Conservation (phyloP, 2,888 invertebrate species). For the Dolichomitus sp. region DNA sequence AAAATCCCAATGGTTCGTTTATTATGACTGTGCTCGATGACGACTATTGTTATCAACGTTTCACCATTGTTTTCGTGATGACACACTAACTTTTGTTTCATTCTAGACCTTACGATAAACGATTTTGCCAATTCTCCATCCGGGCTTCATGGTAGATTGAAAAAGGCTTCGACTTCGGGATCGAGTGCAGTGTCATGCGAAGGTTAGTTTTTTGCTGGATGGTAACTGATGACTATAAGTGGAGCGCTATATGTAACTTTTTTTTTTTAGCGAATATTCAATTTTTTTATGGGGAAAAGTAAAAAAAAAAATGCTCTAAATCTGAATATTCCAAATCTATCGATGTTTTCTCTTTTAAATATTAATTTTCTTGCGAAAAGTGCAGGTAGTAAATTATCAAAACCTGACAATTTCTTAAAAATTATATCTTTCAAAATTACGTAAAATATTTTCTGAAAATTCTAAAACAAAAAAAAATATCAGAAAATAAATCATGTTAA, state of each 20-base stretch:
- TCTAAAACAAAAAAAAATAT: too few relatives aligned
- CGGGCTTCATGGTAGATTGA: constrained; percentile 80
- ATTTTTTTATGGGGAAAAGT: too few relatives aligned
- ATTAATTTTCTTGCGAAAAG: too few relatives aligned
- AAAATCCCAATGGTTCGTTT: constrained; percentile 56
- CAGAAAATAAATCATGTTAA: too few relatives aligned
- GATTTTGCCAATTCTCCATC: constrained; percentile 89
- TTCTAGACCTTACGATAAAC: constrained; percentile 89
- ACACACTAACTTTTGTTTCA: not conserved
- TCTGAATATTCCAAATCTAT: too few relatives aligned
- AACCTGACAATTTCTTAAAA: too few relatives aligned
- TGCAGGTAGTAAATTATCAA: too few relatives aligned
- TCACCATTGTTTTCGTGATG: not conserved
- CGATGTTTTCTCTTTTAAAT: too few relatives aligned
- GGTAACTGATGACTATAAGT: not conserved
- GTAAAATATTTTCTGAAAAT: too few relatives aligned
- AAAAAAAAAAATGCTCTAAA: too few relatives aligned
- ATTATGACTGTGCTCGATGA: not conserved
- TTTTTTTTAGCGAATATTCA: not conserved
- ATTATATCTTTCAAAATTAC: too few relatives aligned
- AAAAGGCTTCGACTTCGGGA: constrained; percentile 76
- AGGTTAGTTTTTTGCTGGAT: constrained; percentile 63
- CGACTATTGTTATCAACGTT: not conserved
- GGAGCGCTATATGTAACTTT: not conserved
- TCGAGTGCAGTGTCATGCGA: constrained; percentile 68